Percentiles rank a stretch among this genome's conserved stretches.
Conservation (phyloP, 1,140 invertebrate species). For the Neodiprion fabricii region DNA sequence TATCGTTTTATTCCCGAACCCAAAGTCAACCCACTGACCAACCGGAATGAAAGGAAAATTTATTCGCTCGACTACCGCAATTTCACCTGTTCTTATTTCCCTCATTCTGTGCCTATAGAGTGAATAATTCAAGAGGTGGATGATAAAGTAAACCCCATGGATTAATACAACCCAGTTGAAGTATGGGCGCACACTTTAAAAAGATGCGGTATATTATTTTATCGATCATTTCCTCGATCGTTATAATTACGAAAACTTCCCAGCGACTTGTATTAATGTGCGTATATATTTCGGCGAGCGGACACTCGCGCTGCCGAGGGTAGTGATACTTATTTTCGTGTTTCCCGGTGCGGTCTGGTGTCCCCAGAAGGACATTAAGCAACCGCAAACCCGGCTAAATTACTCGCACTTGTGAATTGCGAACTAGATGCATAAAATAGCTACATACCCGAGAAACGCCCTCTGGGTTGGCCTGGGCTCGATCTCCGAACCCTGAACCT, state of each 20-base stretch:
- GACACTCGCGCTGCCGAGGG: neutral
- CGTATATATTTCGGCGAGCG: neutral
- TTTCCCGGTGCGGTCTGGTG: neutral
- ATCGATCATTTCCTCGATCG: neutral
- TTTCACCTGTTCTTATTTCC: too few relatives aligned
- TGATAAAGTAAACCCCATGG: neutral
- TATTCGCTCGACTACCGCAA: too few relatives aligned
- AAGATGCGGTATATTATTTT: neutral
- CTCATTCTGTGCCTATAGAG: too few relatives aligned
- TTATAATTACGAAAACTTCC: too few relatives aligned
- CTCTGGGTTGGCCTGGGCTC: neutral
- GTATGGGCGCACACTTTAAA: neutral
- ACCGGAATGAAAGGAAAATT: too few relatives aligned
- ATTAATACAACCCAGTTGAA: neutral
- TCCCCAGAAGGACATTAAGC: conserved; percentile 10
- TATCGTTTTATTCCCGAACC: too few relatives aligned
- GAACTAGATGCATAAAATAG: conserved; percentile 16
- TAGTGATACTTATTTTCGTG: neutral
- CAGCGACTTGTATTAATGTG: too few relatives aligned
- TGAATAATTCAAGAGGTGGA: too few relatives aligned
- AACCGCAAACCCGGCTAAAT: conserved; percentile 12
- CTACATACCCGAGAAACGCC: neutral
- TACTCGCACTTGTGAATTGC: conserved; percentile 12
- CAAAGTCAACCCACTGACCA: too few relatives aligned
- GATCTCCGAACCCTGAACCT: neutral